phyloP scores from a whole-genome alignment of 2,113 vertebrate genomes.

The Etia nguti region DNA sequence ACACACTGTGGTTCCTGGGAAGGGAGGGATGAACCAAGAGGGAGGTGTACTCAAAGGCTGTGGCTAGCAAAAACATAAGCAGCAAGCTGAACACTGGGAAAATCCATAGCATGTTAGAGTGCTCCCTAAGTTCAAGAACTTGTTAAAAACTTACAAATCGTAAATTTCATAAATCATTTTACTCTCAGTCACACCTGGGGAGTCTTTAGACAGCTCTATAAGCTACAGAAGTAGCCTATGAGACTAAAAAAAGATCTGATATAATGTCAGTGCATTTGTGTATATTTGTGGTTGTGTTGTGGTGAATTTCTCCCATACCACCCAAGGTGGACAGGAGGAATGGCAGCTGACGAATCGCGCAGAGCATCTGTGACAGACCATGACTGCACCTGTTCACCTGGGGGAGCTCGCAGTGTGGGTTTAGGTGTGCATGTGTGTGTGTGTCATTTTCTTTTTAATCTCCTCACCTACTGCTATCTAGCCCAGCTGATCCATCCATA shows the following conservation, averaged over 20 bases:
- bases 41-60: constrained; percentile 6
- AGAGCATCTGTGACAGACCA: constrained; percentile 68
- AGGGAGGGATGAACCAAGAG: not conserved
- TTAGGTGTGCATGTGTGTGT: constrained; percentile 9
- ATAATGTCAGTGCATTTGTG: not conserved
- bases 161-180: not conserved
- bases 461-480: constrained; percentile 33
- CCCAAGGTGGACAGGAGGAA: constrained; percentile 51
- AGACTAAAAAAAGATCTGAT: not conserved
- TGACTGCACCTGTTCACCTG: constrained; percentile 69
- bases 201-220: not conserved
- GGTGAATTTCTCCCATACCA: constrained; percentile 16
- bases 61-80: not conserved
- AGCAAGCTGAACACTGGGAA: not conserved
- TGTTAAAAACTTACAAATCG: not conserved
- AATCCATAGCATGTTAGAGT: not conserved
- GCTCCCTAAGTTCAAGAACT: constrained; percentile 3
- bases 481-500: constrained; percentile 55
- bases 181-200: constrained; percentile 1
- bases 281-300: constrained; percentile 1
- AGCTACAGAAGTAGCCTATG: not conserved
- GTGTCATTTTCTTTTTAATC: constrained; percentile 54
- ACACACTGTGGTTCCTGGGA: constrained; percentile 21
- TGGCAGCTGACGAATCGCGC: constrained; percentile 64
- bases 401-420: constrained; percentile 59